A percentile compares a stretch with the other conserved stretches of the same genome.
Conservation (phyloP, 2,113 vertebrate species). For the Ariopsis seemanni region DNA sequence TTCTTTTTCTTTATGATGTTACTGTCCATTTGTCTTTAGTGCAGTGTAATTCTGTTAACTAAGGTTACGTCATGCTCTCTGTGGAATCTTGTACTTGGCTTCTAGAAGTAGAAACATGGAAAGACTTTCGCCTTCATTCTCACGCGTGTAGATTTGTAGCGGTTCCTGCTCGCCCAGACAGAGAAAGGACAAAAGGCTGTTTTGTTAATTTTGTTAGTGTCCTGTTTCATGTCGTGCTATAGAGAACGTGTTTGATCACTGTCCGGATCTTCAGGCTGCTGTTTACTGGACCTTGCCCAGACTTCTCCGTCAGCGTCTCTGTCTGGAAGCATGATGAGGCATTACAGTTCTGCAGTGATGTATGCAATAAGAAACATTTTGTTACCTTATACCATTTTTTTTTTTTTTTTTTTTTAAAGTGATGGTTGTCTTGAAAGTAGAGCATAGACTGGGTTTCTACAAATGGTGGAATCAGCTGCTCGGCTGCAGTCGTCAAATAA, state of each 20-base stretch:
- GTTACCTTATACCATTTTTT: neutral
- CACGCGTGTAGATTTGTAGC: constrained; percentile 61
- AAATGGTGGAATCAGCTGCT: neutral
- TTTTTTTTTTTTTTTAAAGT: neutral
- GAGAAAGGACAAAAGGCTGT: constrained; percentile 55
- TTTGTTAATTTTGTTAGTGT: constrained; percentile 64
- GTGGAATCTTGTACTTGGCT: neutral
- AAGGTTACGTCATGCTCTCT: neutral
- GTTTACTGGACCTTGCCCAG: neutral
- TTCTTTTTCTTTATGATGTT: neutral
- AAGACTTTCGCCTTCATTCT: constrained; percentile 43
- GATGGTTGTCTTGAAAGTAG: neutral
- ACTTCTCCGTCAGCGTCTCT: neutral
- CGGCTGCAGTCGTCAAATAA: neutral
- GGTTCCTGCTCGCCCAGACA: constrained; percentile 61
- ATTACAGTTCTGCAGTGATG: neutral
- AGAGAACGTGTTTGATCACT: neutral
- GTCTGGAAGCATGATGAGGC: neutral
- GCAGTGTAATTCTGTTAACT: neutral
- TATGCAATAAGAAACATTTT: neutral
- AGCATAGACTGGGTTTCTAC: neutral
- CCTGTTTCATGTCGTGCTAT: neutral
- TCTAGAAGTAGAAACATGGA: neutral
- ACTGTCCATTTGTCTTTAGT: neutral
- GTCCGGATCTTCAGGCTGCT: neutral